These are phyloP conservation scores for Rhopalosiphum padi DNA, from an alignment of 1,140 invertebrate species.

Conservation along the genomic window DNA sequence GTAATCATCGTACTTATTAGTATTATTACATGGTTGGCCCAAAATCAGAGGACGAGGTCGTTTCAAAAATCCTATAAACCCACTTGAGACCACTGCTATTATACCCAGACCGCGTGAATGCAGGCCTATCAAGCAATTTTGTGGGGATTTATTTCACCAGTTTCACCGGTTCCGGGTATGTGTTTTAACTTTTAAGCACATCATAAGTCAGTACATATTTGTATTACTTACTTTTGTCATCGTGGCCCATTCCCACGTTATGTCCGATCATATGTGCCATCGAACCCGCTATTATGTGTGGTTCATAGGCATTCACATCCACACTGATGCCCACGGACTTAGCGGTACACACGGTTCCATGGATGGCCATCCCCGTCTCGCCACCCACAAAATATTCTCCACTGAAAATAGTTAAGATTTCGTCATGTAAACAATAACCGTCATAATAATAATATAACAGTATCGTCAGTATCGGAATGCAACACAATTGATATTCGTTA, in stretches of 20 bases:
- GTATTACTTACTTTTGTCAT: slow-evolving; percentile 77
- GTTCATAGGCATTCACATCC: slow-evolving; percentile 91
- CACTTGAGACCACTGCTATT: not conserved
- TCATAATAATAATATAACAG: not conserved
- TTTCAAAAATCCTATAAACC: slow-evolving; percentile 39
- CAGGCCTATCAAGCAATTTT: not conserved
- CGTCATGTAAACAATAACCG: not conserved
- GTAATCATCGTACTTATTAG: slow-evolving; percentile 52
- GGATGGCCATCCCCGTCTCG: slow-evolving; percentile 90
- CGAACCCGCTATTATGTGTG: slow-evolving; percentile 89
- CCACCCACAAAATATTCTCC: slow-evolving; percentile 82
- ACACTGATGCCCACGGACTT: slow-evolving; percentile 91
- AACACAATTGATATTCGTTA: not conserved
- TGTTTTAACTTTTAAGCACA: not conserved
- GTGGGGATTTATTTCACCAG: not conserved
- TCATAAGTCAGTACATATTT: slow-evolving; percentile 61
- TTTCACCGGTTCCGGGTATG: not conserved
- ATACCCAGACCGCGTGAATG: not conserved
- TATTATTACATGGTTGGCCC: slow-evolving; percentile 29
- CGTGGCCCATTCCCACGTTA: slow-evolving; percentile 94
- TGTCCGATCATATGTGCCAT: slow-evolving; percentile 97
- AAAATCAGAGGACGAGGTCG: slow-evolving; percentile 25
- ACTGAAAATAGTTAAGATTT: slow-evolving; percentile 66
- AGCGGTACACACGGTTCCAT: slow-evolving; percentile 87
- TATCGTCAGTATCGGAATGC: not conserved